These are phyloP conservation scores for Thymallus thymallus DNA, from an alignment of 2,113 vertebrate species.

Conservation along the genomic window DNA sequence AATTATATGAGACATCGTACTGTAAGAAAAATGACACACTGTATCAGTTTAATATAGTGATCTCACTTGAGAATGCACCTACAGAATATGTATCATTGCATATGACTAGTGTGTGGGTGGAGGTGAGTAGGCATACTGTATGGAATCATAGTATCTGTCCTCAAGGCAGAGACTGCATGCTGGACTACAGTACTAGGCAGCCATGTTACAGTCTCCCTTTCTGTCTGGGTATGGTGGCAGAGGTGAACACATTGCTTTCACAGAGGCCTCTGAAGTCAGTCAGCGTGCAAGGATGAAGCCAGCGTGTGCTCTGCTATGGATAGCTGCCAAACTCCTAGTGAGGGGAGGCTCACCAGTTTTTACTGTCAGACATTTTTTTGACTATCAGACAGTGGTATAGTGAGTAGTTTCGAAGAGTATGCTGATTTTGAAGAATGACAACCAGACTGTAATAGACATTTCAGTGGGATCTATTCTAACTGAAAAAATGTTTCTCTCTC, in stretches of 20 bases:
- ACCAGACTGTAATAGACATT: too few species aligned
- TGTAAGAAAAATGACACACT: too few species aligned
- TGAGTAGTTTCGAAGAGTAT: background rate
- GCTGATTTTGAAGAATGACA: background rate
- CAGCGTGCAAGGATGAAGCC: background rate
- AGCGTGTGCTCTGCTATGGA: background rate
- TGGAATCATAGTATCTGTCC: background rate
- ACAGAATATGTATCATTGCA: background rate
- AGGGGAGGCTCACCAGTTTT: background rate
- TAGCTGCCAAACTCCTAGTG: slow-evolving; percentile 1
- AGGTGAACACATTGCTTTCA: background rate
- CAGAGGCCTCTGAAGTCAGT: background rate
- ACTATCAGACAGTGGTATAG: background rate
- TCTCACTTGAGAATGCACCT: background rate
- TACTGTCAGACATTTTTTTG: background rate
- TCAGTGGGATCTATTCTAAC: too few species aligned
- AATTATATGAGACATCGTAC: too few species aligned
- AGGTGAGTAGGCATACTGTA: background rate
- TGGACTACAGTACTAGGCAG: background rate
- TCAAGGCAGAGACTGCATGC: background rate
- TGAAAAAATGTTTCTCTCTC: background rate
- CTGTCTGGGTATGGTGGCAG: background rate
- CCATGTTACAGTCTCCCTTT: background rate
- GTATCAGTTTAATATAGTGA: background rate
- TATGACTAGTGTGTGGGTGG: background rate